A percentile compares a stretch with the other conserved stretches of the same genome.
Evolutionary conservation across 2,888 invertebrate genomes (phyloP).

Genomic region (Oligia fasciuncula): DNA sequence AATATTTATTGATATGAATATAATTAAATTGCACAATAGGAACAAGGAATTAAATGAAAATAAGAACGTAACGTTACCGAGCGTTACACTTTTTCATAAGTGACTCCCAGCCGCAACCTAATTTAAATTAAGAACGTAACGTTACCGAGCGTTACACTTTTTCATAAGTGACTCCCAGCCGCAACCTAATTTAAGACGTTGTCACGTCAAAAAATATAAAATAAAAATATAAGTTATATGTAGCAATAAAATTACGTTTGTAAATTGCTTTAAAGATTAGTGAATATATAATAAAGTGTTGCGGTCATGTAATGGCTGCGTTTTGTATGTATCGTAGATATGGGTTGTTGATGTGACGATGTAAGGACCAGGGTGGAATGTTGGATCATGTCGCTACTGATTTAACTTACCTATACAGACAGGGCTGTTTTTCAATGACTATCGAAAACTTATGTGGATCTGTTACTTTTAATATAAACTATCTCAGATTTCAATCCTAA

Average conservation of each 20-base stretch:
- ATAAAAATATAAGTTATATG: constrained; percentile 68
- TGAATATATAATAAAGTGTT: constrained; percentile 66
- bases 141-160: no score
- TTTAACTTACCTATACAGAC: neutral
- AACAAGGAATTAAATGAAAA: no score
- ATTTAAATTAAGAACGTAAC: no score
- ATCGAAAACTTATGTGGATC: neutral
- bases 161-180: no score
- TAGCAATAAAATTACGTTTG: constrained; percentile 72
- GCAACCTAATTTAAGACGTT: no score
- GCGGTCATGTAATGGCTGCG: constrained; percentile 81
- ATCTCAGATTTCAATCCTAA: neutral
- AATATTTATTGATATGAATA: no score
- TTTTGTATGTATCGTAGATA: constrained; percentile 79
- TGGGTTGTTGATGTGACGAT: constrained; percentile 65
- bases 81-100: no score
- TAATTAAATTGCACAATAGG: no score
- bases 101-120: no score
- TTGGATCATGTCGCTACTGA: constrained; percentile 53
- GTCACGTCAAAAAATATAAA: constrained; percentile 59
- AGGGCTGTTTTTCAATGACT: constrained; percentile 4
- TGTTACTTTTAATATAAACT: neutral
- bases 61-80: no score
- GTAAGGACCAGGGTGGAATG: constrained; percentile 51
- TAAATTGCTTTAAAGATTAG: constrained; percentile 78